Evolutionary conservation across 2,888 invertebrate genomes (phyloP).

Genomic region (Urechis unicinctus): DNA sequence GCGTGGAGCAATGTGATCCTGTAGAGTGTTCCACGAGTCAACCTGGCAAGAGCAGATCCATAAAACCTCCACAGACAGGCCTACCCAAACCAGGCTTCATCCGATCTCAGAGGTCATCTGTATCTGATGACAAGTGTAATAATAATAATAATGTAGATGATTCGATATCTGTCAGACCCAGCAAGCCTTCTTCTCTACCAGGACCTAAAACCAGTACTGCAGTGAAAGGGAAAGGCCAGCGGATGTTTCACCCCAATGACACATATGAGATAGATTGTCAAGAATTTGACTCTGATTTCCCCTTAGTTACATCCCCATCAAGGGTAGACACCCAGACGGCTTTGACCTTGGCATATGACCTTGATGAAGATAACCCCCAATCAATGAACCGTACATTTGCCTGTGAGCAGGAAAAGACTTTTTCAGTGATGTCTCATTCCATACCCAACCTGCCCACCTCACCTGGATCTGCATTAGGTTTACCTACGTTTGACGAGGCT

Average conservation of each 20-base stretch:
- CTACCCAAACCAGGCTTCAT: too few species aligned
- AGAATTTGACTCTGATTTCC: not conserved
- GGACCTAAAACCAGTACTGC: not conserved
- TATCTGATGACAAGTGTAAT: too few species aligned
- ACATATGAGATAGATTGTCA: not conserved
- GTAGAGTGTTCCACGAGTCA: too few species aligned
- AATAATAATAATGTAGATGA: too few species aligned
- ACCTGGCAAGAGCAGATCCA: too few species aligned
- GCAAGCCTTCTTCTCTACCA: too few species aligned
- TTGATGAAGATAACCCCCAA: slow-evolving; percentile 2
- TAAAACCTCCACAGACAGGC: too few species aligned
- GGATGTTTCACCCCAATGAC: not conserved
- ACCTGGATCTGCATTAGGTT: not conserved
- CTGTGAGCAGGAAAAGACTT: not conserved
- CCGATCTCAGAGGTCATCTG: too few species aligned
- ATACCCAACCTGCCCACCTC: slow-evolving; percentile 1
- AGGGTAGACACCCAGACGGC: slow-evolving; percentile 12
- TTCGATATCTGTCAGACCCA: too few species aligned
- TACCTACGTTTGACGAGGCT: slow-evolving; percentile 1
- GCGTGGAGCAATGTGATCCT: too few species aligned
- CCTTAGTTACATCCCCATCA: not conserved
- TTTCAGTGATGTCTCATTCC: slow-evolving; percentile 1
- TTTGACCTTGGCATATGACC: slow-evolving; percentile 13
- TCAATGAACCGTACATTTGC: slow-evolving; percentile 1
- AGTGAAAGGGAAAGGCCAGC: not conserved